Evolutionary conservation across 2,888 invertebrate species (phyloP), one percentile per base, ranked within the genome.

Genomic region (Chironomus riparius): DNA sequence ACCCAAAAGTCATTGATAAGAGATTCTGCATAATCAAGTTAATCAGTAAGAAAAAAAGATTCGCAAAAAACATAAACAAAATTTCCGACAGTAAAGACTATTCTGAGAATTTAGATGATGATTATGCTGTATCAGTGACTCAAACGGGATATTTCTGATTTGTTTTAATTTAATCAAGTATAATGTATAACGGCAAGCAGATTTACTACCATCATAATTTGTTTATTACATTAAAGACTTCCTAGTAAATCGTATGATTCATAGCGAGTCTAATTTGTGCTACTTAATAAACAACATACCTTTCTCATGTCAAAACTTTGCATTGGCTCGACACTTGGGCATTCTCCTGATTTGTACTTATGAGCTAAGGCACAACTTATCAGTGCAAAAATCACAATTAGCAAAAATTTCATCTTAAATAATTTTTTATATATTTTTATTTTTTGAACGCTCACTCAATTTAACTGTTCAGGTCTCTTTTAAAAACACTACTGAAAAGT

Each of bases 321-420:
- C 87, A 90, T 87, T 0, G 92, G 91, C 79, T 92, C 91, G 2
- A 92, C 91, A 7, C 87, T 81, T 0, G 93, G 92, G 80, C 93
- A 93, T 13, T 85, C 85, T 15, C 93, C 93, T 78, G 92, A 83
- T 80, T 92, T 91, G 81, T 92, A 92, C 0, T 89, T 87, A 81
- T 92, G 92, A 4, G 62, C 68, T 15, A 21, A 13, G 10, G 22
- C 10, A 21, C 13, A 5, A 24, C 21, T 24, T 24, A 21, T 15
- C 3, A 56, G 18, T 62, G 24, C 65, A 18, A 56, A 56, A 56
- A 21, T 65, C 65, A 65, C 7, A 13, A 65, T 65, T 65, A 21
- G 24, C 24, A 65, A 56, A 56, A 56, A 24, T 12, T 65, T 65
- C 65, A 65, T 65, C 24, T 65, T 65, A n/a, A 50, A 50, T 50